Percentiles rank a stretch among this genome's conserved stretches.
phyloP scores from a whole-genome alignment of 2,888 invertebrate genomes.

The Erynnis tages region DNA sequence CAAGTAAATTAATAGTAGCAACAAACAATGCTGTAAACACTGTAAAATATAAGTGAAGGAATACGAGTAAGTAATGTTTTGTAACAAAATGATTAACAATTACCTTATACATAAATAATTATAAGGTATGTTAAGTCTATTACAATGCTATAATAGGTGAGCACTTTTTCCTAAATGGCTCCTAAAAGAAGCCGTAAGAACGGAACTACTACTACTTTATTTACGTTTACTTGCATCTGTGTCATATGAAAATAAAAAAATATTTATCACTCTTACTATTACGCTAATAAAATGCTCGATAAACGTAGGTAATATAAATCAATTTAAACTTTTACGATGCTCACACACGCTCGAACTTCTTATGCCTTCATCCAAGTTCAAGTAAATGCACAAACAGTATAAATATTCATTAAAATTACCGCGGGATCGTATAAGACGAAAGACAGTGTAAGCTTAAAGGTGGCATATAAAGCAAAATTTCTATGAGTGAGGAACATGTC shows the following conservation, averaged over 20 bases:
- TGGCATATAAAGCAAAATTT: slow-evolving; percentile 54
- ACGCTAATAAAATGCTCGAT: neutral
- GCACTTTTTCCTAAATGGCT: too few species aligned
- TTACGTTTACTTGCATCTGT: too few species aligned
- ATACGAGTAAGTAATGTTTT: too few species aligned
- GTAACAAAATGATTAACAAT: too few species aligned
- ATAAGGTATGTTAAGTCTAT: too few species aligned
- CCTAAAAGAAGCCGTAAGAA: too few species aligned
- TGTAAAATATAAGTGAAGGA: too few species aligned
- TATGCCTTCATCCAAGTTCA: slow-evolving; percentile 44
- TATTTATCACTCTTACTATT: neutral
- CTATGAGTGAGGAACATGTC: slow-evolving; percentile 1
- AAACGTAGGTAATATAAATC: slow-evolving; percentile 13
- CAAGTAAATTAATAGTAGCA: too few species aligned
- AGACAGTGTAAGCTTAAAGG: slow-evolving; percentile 49
- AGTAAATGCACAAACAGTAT: slow-evolving; percentile 60
- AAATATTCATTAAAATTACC: slow-evolving; percentile 70
- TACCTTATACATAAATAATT: too few species aligned
- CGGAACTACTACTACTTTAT: too few species aligned
- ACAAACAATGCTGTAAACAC: too few species aligned
- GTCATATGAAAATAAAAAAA: neutral
- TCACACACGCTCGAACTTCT: slow-evolving; percentile 33
- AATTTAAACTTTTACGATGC: slow-evolving; percentile 37
- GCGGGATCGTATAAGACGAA: slow-evolving; percentile 47
- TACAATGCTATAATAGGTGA: too few species aligned